Evolutionary conservation across 2,888 invertebrate genomes (phyloP).

Genomic region (Poecilobothrus nobilitatus): DNA sequence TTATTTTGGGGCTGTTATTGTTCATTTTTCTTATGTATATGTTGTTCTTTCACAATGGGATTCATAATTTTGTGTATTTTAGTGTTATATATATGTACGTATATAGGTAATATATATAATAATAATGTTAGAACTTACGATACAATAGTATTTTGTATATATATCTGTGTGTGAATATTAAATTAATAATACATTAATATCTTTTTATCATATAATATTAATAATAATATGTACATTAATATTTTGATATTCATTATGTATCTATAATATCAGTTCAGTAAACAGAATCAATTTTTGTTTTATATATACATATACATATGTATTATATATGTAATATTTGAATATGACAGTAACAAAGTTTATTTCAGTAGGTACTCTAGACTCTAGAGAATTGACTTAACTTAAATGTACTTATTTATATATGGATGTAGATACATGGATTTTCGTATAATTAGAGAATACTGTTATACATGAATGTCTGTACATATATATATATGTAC

Average conservation of each 20-base stretch:
- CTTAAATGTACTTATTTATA: too few relatives aligned
- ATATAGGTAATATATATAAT: too few relatives aligned
- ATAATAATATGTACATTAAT: background rate
- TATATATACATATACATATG: background rate
- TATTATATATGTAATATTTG: background rate
- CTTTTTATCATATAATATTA: background rate
- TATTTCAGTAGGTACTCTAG: too few relatives aligned
- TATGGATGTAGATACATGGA: too few relatives aligned
- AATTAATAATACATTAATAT: background rate
- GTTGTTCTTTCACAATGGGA: background rate
- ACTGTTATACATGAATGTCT: too few relatives aligned
- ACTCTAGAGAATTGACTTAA: too few relatives aligned
- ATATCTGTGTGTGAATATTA: background rate
- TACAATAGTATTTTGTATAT: too few relatives aligned
- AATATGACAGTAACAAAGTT: background rate
- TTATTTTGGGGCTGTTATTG: background rate
- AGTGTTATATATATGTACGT: too few relatives aligned
- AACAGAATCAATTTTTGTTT: background rate
- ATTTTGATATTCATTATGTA: too few relatives aligned
- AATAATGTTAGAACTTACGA: too few relatives aligned
- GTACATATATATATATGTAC: too few relatives aligned
- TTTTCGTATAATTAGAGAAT: too few relatives aligned
- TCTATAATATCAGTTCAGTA: background rate
- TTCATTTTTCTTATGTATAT: background rate
- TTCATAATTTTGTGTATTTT: background rate